Evolutionary conservation across 2,113 vertebrate species (phyloP), one percentile per base, ranked within the genome.

Genomic region (Grammomys dolichurus): DNA sequence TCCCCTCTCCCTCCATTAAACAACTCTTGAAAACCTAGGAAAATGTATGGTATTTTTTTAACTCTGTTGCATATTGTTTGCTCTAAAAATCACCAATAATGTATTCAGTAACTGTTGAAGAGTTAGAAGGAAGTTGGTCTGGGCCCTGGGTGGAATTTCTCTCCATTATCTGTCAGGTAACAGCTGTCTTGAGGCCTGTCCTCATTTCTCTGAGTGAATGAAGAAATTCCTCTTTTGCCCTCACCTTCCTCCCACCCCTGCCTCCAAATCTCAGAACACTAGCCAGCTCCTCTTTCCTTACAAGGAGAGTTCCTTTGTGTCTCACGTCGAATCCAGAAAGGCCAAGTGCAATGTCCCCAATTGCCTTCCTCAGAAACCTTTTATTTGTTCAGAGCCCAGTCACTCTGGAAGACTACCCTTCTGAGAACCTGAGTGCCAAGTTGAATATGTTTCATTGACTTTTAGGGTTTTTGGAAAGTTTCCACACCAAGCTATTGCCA

Each of bases 401-500:
- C 65, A 80, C 63, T 89, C 19, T 94, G 89, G 69, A 93, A 89
- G 93, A 69, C 70, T 48, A 33, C 43, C 82, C 31, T 94, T 85
- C 82, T 87, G 69, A 80, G 91, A 78, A 84, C 26, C 75, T 94
- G 65, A 75, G 8, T 67, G 22, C 73, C 77, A 20, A 43, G 36
- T 85, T 95, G 80, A 95, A 16, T 82, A 51, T 82, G 26, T 82
- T 16, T 19, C 60, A 40, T 76, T 94, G 70, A 48, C 90, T 94
- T 94, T 93, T 91, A 91, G 31, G 60, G 56, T 19, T 88, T 93
- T 94, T 92, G 95, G 88, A 70, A 93, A 82, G 70, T 94, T 97
- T 97, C 92, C 63, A 5, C 86, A 80, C 12, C 51, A 26, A 70
- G 48, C 69, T 80, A 16, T 90, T 92, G 81, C 96, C 93, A 96